A percentile compares a stretch with the other conserved stretches of the same genome.
These are phyloP conservation scores for Pelobates fuscus DNA, from an alignment of 2,113 vertebrate genomes.

Conservation along the genomic window DNA sequence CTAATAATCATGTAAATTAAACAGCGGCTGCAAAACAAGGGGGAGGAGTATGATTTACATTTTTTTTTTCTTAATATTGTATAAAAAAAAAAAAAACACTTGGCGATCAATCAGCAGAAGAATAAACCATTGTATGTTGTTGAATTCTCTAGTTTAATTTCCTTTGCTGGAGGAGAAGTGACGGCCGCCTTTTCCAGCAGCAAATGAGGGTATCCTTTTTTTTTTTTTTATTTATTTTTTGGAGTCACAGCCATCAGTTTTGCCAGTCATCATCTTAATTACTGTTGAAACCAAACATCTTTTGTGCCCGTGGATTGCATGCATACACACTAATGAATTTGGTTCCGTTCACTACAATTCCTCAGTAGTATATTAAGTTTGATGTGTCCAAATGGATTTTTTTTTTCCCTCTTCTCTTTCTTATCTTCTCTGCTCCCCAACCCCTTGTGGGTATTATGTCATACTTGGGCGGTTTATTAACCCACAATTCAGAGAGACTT, in stretches of 20 bases:
- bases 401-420: background rate
- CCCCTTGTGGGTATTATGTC: too few species aligned
- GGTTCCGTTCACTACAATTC: conserved; percentile 69
- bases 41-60: conserved; percentile 78
- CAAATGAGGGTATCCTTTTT: conserved; percentile 48
- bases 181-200: background rate
- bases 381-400: conserved; percentile 5
- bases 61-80: conserved; percentile 88
- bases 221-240: conserved; percentile 45
- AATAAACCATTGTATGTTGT: background rate
- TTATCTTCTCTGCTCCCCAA: too few species aligned
- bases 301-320: conserved; percentile 83
- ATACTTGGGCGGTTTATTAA: too few species aligned
- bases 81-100: conserved; percentile 75
- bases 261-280: conserved; percentile 75
- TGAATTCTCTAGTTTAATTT: background rate
- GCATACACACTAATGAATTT: conserved; percentile 77
- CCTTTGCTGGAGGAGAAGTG: background rate
- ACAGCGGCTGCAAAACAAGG: conserved; percentile 55
- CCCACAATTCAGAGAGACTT: too few species aligned
- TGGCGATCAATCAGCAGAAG: conserved; percentile 68
- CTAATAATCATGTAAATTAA: conserved; percentile 96
- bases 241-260: conserved; percentile 68
- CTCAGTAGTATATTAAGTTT: conserved; percentile 57
- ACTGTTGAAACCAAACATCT: conserved; percentile 73